Evolutionary conservation across 2,797 vertebrate genomes (phyloP).

Genomic region (Pangasius macronema): DNA sequence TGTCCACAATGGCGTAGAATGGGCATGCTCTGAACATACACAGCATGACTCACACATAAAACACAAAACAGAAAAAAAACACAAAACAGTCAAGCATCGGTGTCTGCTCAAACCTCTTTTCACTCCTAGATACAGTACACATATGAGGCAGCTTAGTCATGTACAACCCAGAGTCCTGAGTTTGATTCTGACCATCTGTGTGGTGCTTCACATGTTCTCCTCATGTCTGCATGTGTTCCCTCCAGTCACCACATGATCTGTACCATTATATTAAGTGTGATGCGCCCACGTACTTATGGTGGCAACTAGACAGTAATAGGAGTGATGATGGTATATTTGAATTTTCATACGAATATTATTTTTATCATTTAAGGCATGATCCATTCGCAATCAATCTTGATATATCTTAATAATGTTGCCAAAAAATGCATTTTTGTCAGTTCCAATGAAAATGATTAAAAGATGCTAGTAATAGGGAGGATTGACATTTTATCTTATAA

Average conservation of each 20-base stretch:
- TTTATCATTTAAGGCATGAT: neutral
- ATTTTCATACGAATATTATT: neutral
- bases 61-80: neutral
- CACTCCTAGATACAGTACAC: neutral
- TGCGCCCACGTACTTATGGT: neutral
- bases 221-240: neutral
- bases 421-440: neutral
- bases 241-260: neutral
- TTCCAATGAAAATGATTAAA: too few species aligned
- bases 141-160: neutral
- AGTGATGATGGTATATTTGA: neutral
- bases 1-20: neutral
- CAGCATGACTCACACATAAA: neutral
- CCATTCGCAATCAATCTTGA: neutral
- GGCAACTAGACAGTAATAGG: neutral
- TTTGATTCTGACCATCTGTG: neutral
- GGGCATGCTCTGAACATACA: neutral
- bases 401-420: neutral
- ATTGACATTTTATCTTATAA: too few species aligned
- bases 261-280: neutral
- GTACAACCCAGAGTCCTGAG: neutral
- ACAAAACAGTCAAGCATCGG: neutral
- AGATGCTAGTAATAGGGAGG: too few species aligned
- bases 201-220: neutral
- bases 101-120: neutral